phyloP scores from a whole-genome alignment of 2,113 vertebrate species.

The Cyanoramphus novaezelandiae region DNA sequence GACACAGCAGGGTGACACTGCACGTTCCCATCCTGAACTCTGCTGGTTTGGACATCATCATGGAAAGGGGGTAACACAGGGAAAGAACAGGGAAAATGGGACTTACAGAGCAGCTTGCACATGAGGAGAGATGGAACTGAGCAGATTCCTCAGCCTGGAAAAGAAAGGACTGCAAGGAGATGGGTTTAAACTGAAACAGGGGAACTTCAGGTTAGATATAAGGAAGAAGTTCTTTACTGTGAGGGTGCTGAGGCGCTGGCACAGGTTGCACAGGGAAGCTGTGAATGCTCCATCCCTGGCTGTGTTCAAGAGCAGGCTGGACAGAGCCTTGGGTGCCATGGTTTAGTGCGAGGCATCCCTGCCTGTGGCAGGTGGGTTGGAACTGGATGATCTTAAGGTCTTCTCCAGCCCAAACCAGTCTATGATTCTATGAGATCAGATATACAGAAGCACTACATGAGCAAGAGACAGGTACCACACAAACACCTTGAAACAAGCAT shows the following conservation, averaged over 20 bases:
- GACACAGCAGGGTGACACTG: neutral
- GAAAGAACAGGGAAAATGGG: rapidly evolving
- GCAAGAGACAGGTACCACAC: neutral
- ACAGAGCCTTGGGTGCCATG: neutral
- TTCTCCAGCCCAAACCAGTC: neutral
- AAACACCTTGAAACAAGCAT: no score
- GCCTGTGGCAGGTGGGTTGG: neutral
- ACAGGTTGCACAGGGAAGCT: neutral
- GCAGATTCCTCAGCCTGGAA: neutral
- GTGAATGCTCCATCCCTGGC: neutral
- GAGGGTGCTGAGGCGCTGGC: neutral
- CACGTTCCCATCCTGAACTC: rapidly evolving
- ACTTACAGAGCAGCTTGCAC: neutral
- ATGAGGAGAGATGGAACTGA: rapidly evolving
- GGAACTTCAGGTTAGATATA: neutral
- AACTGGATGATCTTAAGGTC: neutral
- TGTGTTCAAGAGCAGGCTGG: neutral
- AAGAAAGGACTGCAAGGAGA: neutral
- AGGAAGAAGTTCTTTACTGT: neutral
- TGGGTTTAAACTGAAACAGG: neutral
- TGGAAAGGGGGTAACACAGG: neutral
- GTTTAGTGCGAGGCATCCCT: neutral
- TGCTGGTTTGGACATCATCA: neutral
- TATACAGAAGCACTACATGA: rapidly evolving
- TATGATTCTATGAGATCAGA: neutral